A percentile compares a stretch with the other conserved stretches of the same genome.
Evolutionary conservation across 2,888 invertebrate species (phyloP).

Genomic region (Antitype chi): DNA sequence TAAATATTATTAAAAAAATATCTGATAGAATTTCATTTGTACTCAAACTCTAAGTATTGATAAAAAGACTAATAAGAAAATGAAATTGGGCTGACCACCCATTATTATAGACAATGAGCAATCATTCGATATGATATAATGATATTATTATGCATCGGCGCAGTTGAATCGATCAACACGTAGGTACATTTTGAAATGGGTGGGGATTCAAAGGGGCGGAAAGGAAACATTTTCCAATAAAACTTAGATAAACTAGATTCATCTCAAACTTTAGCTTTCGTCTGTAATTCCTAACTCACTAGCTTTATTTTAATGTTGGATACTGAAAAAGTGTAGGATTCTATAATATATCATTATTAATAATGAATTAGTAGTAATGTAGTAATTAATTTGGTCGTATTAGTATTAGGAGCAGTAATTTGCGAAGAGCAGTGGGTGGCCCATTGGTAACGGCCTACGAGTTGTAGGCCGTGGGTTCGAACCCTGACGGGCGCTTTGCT

Average conservation of each 20-base stretch:
- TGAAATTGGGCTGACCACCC: neutral
- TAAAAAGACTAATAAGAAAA: neutral
- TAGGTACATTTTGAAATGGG: neutral
- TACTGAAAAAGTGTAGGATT: neutral
- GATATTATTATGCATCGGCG: neutral
- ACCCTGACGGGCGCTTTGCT: no score
- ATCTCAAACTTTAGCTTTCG: neutral
- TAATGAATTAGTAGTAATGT: neutral
- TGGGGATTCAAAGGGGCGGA: neutral
- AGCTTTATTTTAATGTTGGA: neutral
- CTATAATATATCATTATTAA: neutral
- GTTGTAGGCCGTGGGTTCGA: no score
- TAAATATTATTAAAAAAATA: neutral
- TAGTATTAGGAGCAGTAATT: neutral
- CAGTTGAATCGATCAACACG: slow-evolving; percentile 10
- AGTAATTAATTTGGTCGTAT: neutral
- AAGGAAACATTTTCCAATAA: slow-evolving; percentile 23
- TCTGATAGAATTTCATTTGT: neutral
- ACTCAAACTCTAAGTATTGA: neutral
- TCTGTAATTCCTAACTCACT: neutral
- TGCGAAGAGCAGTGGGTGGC: no score
- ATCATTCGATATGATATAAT: neutral
- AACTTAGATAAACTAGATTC: neutral
- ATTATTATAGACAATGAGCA: neutral
- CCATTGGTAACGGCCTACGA: no score